Evolutionary conservation across 2,797 vertebrate species (phyloP).

Genomic region (Amazona finschi): DNA sequence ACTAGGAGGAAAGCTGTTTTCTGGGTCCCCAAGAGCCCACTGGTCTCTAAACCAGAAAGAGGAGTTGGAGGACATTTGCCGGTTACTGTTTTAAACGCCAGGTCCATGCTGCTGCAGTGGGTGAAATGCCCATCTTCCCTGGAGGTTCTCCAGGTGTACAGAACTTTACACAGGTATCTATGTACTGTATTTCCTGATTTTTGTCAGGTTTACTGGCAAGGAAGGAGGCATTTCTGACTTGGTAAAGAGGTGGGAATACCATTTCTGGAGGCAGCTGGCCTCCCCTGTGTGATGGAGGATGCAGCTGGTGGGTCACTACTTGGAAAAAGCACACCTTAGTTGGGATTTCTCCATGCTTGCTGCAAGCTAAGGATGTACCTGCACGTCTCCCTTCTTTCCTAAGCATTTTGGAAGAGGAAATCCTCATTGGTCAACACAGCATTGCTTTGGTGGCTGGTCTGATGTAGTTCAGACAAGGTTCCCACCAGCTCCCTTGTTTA

Average conservation of each 20-base stretch:
- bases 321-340: not conserved
- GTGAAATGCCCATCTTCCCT: not conserved
- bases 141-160: not conserved
- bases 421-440: not conserved
- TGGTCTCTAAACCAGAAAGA: not conserved
- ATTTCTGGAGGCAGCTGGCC: not conserved
- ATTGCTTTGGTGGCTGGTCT: constrained; percentile 10
- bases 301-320: not conserved
- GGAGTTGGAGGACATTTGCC: not conserved
- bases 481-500: constrained; percentile 28
- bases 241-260: not conserved
- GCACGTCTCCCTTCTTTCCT: not conserved
- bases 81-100: not conserved
- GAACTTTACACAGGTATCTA: not conserved
- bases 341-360: not conserved
- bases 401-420: not conserved
- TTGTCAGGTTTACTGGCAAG: not conserved
- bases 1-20: not conserved
- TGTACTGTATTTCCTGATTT: constrained; percentile 36
- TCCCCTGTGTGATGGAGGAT: not conserved
- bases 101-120: constrained; percentile 6
- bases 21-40: not conserved
- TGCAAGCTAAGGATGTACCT: not conserved
- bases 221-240: not conserved
- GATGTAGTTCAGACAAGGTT: constrained; percentile 27